phyloP scores from a whole-genome alignment of 2,797 vertebrate genomes.

The Carduelis carduelis region DNA sequence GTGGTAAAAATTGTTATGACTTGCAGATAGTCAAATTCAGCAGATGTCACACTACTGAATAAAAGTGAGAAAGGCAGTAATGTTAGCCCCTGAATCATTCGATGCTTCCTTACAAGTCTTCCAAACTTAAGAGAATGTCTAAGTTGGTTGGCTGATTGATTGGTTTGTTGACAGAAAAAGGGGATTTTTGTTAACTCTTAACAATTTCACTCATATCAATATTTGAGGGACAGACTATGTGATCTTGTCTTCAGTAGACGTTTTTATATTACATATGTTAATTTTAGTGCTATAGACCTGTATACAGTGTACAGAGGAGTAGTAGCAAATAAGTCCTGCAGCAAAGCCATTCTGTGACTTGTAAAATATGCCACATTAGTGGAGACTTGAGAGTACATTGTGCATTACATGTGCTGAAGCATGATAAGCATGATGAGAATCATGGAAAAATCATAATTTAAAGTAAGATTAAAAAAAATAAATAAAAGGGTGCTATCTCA shows the following conservation, averaged over 20 bases:
- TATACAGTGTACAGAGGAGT: not conserved
- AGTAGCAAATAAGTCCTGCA: not conserved
- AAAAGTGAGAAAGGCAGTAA: not conserved
- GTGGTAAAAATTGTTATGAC: slow-evolving; percentile 56
- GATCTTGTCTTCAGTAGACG: not conserved
- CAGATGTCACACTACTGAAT: slow-evolving; percentile 43
- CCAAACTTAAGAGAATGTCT: not conserved
- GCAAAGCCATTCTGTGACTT: not conserved
- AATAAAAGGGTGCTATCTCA: not conserved
- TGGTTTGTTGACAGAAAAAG: not conserved
- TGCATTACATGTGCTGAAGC: not conserved
- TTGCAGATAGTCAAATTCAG: slow-evolving; percentile 10
- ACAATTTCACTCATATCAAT: not conserved
- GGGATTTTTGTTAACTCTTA: not conserved
- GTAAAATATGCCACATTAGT: not conserved
- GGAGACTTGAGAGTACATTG: not conserved
- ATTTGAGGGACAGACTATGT: not conserved
- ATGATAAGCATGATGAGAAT: not conserved
- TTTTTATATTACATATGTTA: not conserved
- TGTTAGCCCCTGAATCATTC: not conserved
- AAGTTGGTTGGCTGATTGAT: not conserved
- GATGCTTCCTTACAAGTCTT: not conserved
- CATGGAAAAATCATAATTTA: not conserved
- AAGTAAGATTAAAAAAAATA: not conserved
- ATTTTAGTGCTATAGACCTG: not conserved